These are phyloP conservation scores for Chunga burmeisteri DNA, from an alignment of 2,113 vertebrate genomes.

Conservation along the genomic window DNA sequence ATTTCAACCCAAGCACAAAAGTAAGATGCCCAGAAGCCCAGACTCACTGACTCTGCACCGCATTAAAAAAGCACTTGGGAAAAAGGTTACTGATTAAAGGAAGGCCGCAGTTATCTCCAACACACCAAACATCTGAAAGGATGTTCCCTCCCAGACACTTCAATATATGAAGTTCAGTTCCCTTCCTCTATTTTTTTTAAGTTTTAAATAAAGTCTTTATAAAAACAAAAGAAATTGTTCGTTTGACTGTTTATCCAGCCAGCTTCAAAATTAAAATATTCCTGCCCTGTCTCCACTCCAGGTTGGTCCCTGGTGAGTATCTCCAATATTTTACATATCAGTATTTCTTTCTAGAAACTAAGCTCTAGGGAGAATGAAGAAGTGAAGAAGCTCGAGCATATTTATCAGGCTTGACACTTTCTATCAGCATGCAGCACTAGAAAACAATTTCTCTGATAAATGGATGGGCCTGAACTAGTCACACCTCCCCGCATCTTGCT, in stretches of 20 bases:
- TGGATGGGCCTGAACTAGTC: neutral
- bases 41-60: conserved; percentile 1
- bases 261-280: conserved; percentile 23
- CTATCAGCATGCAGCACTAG: neutral
- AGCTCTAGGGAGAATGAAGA: neutral
- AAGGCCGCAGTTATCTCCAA: conserved; percentile 53
- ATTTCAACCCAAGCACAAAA: conserved; percentile 15
- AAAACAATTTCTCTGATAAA: conserved; percentile 50
- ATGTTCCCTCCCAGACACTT: conserved; percentile 58
- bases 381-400: neutral
- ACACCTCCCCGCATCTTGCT: neutral
- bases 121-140: conserved; percentile 24
- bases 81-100: conserved; percentile 54
- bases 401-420: conserved; percentile 50
- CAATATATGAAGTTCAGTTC: neutral
- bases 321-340: neutral
- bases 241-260: neutral
- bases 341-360: neutral
- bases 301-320: neutral
- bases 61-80: neutral
- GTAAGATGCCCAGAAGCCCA: conserved; percentile 23
- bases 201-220: neutral
- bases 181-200: neutral
- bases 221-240: conserved; percentile 16
- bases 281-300: neutral